Evolutionary conservation across 2,888 invertebrate genomes (phyloP), one percentile per base, ranked within the genome.

Genomic region (Agonum fuliginosum): DNA sequence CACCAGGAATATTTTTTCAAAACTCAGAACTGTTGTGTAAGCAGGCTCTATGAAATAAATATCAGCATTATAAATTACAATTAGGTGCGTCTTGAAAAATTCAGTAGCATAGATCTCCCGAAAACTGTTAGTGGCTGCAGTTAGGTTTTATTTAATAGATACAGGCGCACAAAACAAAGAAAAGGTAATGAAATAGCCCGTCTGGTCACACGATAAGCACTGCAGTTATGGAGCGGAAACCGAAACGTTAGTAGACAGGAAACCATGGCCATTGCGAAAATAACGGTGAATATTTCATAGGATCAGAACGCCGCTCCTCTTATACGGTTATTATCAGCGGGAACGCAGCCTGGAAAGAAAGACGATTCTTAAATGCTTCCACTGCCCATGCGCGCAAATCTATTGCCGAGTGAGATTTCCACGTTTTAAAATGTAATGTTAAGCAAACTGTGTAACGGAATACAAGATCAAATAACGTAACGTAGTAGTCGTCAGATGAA

Each of bases 161-260:
- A 12, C 10, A 58, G 27, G 14, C 6, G 3, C 2, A 17, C 19
- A 67, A 67, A 37, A 67, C 41, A 67, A 67, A 41, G 27, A 67
- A 41, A 67, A 41, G 67, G 67, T 67, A 67, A 67, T 67, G 41
- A 41, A 67, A 67, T 22, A 67, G 67, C 41, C 54, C 54, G 58
- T 72, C 54, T 72, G 72, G 72, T 54, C 54, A 58, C 58, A 22
- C 41, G 72, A 72, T 72, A 72, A 54, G 72, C 51, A 27, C 30
- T 6, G 75, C 79, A 78, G 82, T 83, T 83, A 83, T 81, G 80
- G 79, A 80, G 81, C 83, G 83, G 83, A 83, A 83, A 82, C 82
- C 81, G 80, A 81, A 82, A 83, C 81, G 82, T 80, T 80, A 37
- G 34, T 81, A 80, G 69, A 80, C 78, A 79, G 80, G 83, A 82